Conservation (phyloP, 1,140 invertebrate genomes). For the Aethina tumida region DNA sequence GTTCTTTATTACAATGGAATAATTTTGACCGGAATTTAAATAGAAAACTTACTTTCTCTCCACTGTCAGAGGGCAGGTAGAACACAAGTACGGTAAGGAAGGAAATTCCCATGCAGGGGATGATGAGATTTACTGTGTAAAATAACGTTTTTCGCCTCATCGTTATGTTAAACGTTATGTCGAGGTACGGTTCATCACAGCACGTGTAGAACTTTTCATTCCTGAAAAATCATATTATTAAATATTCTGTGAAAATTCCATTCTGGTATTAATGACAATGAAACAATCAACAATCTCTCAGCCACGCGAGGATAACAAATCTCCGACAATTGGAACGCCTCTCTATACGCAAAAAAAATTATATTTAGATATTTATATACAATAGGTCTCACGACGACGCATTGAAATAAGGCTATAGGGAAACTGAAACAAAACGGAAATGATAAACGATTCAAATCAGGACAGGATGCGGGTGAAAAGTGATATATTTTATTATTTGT, state of each 20-base stretch:
- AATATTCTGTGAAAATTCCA: constrained; percentile 1
- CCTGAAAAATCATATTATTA: constrained; percentile 41
- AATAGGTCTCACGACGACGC: too few relatives aligned
- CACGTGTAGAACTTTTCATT: constrained; percentile 95
- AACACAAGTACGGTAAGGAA: constrained; percentile 98
- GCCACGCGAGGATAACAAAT: too few relatives aligned
- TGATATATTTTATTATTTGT: too few relatives aligned
- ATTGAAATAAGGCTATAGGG: too few relatives aligned
- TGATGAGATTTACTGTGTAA: constrained; percentile 96
- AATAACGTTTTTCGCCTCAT: constrained; percentile 94
- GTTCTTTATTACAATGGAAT: not conserved
- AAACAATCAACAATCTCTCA: too few relatives aligned
- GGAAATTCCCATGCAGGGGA: constrained; percentile 95
- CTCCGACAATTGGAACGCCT: too few relatives aligned
- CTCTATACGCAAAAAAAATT: too few relatives aligned
- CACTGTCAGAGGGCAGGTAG: constrained; percentile 96
- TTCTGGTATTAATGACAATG: not conserved
- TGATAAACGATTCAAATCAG: too few relatives aligned
- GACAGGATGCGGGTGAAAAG: too few relatives aligned
- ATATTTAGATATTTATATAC: too few relatives aligned
- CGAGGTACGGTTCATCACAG: constrained; percentile 90
- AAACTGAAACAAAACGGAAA: too few relatives aligned
- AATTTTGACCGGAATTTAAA: constrained; percentile 3
- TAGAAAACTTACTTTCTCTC: constrained; percentile 79
- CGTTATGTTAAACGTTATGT: constrained; percentile 99